A percentile compares a stretch with the other conserved stretches of the same genome.
These are phyloP conservation scores for Merops nubicus DNA, from an alignment of 2,113 vertebrate species.

Conservation along the genomic window DNA sequence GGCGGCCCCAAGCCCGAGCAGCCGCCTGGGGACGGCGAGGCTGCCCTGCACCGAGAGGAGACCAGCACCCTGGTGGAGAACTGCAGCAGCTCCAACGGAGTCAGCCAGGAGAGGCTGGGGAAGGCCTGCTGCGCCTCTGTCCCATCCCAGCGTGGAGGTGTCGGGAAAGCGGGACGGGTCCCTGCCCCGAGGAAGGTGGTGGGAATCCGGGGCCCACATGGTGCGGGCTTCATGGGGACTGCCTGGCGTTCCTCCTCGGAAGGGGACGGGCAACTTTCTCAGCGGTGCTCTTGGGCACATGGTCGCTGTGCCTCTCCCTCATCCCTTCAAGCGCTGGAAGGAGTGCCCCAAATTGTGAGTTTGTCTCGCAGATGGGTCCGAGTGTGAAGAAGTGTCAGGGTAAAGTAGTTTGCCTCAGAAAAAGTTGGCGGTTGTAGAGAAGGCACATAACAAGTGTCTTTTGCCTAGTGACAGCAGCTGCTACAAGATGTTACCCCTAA, in stretches of 20 bases:
- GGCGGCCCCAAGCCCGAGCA: slow-evolving; percentile 40
- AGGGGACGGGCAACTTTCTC: background rate
- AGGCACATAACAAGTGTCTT: background rate
- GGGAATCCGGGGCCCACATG: background rate
- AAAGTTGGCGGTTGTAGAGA: background rate
- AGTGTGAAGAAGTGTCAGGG: background rate
- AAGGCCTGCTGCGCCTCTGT: background rate
- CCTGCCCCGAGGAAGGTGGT: background rate
- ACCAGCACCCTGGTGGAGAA: slow-evolving; percentile 91
- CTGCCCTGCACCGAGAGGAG: slow-evolving; percentile 86
- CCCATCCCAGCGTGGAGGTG: background rate
- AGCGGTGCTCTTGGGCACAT: background rate
- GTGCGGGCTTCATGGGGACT: background rate
- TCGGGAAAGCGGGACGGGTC: background rate
- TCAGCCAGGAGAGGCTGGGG: slow-evolving; percentile 63
- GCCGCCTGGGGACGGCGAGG: slow-evolving; percentile 52
- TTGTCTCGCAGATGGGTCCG: background rate
- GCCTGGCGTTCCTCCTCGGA: background rate
- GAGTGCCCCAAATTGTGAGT: background rate
- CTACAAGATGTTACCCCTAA: background rate
- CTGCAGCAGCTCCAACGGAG: slow-evolving; percentile 84
- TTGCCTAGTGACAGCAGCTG: background rate
- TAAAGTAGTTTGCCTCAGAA: background rate
- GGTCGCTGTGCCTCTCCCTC: background rate
- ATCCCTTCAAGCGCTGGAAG: background rate